Conservation (phyloP, 2,888 invertebrate genomes). For the Oithona nana region DNA sequence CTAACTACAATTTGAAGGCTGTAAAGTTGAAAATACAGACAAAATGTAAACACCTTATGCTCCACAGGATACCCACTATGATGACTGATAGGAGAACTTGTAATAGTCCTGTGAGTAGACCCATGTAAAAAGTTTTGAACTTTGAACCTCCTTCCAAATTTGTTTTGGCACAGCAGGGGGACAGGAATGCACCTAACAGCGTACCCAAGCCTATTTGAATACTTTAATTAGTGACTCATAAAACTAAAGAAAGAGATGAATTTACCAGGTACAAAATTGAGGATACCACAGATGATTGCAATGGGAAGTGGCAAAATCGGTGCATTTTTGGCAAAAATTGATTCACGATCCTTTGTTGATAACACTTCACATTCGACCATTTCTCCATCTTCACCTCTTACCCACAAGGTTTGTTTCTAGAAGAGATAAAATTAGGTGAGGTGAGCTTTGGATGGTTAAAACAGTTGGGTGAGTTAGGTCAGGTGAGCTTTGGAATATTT, state of each 20-base stretch:
- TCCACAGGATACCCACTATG: conserved; percentile 35
- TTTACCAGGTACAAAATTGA: conserved; percentile 26
- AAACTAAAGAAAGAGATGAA: neutral
- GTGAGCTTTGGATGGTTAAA: too few species aligned
- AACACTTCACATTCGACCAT: neutral
- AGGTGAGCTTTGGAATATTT: too few species aligned
- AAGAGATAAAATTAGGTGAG: too few species aligned
- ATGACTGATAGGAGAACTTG: conserved; percentile 31
- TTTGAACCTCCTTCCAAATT: neutral
- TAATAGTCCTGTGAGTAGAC: conserved; percentile 29
- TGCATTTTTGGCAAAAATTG: conserved; percentile 22
- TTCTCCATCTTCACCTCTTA: neutral
- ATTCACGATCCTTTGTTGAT: neutral
- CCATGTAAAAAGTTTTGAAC: neutral
- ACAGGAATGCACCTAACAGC: neutral
- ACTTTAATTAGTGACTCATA: neutral
- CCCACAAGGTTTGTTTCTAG: neutral
- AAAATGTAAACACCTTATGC: conserved; percentile 25
- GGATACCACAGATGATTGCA: conserved; percentile 26
- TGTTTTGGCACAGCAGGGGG: neutral
- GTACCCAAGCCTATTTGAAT: neutral
- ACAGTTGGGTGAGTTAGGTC: too few species aligned
- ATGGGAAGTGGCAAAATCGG: conserved; percentile 31
- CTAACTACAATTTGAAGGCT: neutral
- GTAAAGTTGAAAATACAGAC: neutral